These are phyloP conservation scores for Malthinus flaveolus DNA, from an alignment of 2,888 invertebrate genomes.

Conservation along the genomic window DNA sequence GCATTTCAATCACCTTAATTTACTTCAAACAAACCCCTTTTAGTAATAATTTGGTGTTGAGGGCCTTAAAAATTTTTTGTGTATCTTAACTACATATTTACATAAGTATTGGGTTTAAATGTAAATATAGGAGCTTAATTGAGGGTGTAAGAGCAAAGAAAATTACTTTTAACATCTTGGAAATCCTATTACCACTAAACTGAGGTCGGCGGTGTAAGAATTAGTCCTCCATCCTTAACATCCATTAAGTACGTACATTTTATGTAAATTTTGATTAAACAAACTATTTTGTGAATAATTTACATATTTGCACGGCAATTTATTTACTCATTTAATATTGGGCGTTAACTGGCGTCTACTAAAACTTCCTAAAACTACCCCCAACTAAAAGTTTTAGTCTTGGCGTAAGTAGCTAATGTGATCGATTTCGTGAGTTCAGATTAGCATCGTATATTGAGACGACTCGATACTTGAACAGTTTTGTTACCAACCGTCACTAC, in stretches of 20 bases:
- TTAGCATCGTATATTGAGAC: too few relatives aligned
- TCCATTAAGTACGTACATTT: constrained; percentile 9
- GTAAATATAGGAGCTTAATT: background rate
- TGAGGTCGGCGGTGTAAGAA: background rate
- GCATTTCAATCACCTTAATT: too few relatives aligned
- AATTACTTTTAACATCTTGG: background rate
- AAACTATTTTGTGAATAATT: constrained; percentile 11
- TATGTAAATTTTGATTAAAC: constrained; percentile 6
- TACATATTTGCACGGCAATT: background rate
- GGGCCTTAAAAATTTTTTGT: background rate
- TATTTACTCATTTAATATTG: background rate
- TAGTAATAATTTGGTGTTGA: too few relatives aligned
- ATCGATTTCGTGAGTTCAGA: too few relatives aligned
- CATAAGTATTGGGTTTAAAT: background rate
- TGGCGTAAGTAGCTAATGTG: too few relatives aligned
- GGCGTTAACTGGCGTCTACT: too few relatives aligned
- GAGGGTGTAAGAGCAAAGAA: background rate
- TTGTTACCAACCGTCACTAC: too few relatives aligned
- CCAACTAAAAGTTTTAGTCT: too few relatives aligned
- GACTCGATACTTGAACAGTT: too few relatives aligned
- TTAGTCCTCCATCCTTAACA: background rate
- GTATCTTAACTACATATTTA: background rate
- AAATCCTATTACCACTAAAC: constrained; percentile 3
- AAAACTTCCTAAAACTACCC: too few relatives aligned
- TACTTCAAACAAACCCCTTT: too few relatives aligned